phyloP scores from a whole-genome alignment of 2,888 invertebrate genomes.

The Macrosoma leucophasiata region DNA sequence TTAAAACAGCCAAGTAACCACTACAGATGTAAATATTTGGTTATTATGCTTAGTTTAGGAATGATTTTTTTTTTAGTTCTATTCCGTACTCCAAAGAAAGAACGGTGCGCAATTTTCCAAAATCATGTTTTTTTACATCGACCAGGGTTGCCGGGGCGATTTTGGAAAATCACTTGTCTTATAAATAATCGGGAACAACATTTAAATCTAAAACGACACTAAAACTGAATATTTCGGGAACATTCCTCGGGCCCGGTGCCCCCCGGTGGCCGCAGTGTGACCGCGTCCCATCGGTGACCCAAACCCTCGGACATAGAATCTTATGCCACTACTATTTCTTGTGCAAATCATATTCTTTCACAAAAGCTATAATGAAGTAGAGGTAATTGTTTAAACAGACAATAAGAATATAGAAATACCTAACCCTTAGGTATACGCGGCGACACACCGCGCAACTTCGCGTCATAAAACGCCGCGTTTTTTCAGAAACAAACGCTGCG shows the following conservation, averaged over 20 bases:
- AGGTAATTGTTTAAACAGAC: constrained; percentile 72
- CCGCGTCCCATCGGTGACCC: constrained; percentile 1
- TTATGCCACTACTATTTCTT: constrained; percentile 66
- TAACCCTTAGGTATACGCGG: constrained; percentile 47
- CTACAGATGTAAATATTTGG: constrained; percentile 71
- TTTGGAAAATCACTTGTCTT: constrained; percentile 49
- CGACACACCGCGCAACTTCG: constrained; percentile 14
- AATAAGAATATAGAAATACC: constrained; percentile 72
- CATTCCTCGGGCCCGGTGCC: no score
- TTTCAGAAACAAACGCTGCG: constrained; percentile 18
- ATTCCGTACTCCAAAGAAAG: constrained; percentile 48
- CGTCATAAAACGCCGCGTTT: constrained; percentile 12
- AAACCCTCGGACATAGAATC: constrained; percentile 41
- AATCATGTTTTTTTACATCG: constrained; percentile 27
- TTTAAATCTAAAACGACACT: constrained; percentile 43
- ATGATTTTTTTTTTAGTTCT: constrained; percentile 67
- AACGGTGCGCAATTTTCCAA: constrained; percentile 51
- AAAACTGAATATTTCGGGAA: constrained; percentile 28
- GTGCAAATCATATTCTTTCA: constrained; percentile 67
- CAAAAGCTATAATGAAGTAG: constrained; percentile 69
- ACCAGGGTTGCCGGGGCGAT: constrained; percentile 24
- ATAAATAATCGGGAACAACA: constrained; percentile 73
- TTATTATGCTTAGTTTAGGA: constrained; percentile 71
- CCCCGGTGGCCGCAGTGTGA: neutral
- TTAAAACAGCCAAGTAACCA: constrained; percentile 72